Evolutionary conservation across 2,888 invertebrate species (phyloP).

Genomic region (Argyresthia goedartella): DNA sequence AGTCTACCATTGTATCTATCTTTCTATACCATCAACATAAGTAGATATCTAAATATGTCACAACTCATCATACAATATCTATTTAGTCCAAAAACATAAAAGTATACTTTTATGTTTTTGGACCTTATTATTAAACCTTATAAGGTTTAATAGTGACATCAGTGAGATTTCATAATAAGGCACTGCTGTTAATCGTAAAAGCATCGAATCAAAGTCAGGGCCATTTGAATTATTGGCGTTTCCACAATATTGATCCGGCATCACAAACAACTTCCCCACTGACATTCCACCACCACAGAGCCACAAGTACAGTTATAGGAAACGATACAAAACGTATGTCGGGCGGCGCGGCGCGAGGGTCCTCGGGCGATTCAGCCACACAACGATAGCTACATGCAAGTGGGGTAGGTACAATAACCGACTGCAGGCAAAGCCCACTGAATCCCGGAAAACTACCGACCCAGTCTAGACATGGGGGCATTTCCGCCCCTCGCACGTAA

Average conservation of each 20-base stretch:
- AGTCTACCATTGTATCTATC: too few relatives aligned
- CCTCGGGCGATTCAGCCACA: conserved; percentile 47
- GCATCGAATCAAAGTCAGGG: background rate
- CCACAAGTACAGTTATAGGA: conserved; percentile 18
- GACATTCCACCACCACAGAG: conserved; percentile 28
- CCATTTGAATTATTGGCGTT: background rate
- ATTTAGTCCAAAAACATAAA: too few relatives aligned
- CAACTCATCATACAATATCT: too few relatives aligned
- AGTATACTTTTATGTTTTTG: too few relatives aligned
- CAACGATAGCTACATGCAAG: conserved; percentile 43
- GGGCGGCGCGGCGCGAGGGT: conserved; percentile 44
- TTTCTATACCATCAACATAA: too few relatives aligned
- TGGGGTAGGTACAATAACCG: conserved; percentile 36
- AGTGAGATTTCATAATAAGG: too few relatives aligned
- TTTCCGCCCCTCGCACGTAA: conserved; percentile 37
- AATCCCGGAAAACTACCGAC: conserved; percentile 72
- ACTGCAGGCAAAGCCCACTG: conserved; percentile 66
- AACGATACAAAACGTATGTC: conserved; percentile 51
- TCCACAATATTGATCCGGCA: background rate
- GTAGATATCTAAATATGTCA: too few relatives aligned
- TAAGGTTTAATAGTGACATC: too few relatives aligned
- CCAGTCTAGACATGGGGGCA: conserved; percentile 72
- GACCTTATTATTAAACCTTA: too few relatives aligned
- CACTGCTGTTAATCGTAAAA: background rate
- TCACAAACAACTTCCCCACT: conserved; percentile 25